Conservation (phyloP, 1,140 invertebrate genomes). For the Reticulitermes speratus region DNA sequence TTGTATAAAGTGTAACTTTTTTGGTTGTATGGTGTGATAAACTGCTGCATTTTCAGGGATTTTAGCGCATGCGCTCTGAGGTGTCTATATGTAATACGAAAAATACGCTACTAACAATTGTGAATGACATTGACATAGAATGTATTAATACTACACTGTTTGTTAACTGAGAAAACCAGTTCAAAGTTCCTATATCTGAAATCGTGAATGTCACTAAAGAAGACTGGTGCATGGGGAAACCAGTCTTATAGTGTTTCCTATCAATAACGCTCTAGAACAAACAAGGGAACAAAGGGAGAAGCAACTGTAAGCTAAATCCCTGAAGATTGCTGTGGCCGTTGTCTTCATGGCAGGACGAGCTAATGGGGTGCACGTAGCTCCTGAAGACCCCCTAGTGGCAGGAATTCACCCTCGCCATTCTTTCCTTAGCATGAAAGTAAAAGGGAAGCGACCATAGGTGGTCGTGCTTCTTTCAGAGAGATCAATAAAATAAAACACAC, state of each 20-base stretch:
- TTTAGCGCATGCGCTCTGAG: no score
- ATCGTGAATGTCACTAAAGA: background rate
- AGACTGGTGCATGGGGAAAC: background rate
- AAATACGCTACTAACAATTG: no score
- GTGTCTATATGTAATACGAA: no score
- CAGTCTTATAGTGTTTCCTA: background rate
- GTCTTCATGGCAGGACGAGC: background rate
- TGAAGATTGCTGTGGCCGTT: background rate
- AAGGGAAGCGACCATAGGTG: background rate
- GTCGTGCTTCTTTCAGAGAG: background rate
- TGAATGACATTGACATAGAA: background rate
- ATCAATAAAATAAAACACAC: conserved; percentile 4
- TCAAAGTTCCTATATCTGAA: background rate
- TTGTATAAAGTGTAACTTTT: no score
- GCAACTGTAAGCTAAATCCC: background rate
- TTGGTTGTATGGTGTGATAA: no score
- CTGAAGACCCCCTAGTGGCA: conserved; percentile 5
- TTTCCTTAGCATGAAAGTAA: background rate
- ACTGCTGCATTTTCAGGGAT: no score
- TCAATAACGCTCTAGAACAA: background rate
- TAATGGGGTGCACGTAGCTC: background rate
- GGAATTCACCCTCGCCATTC: background rate
- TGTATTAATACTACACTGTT: background rate
- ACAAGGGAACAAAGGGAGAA: background rate
- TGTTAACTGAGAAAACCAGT: background rate